phyloP scores from a whole-genome alignment of 2,113 vertebrate species.

The Petroica traversi region DNA sequence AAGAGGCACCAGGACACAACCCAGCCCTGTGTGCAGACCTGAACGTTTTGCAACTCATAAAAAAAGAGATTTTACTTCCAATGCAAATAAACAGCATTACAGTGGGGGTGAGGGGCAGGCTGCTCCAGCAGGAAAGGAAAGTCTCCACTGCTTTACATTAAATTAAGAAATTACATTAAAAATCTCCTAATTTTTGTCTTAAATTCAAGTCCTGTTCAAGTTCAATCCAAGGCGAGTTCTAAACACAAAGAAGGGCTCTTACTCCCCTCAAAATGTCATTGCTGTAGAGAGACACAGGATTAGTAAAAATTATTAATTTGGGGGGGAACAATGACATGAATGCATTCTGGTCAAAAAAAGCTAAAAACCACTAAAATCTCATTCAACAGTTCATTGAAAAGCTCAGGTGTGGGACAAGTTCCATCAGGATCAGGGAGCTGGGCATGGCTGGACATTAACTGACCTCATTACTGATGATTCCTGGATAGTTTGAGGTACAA shows the following conservation, averaged over 20 bases:
- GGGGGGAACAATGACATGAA: background rate
- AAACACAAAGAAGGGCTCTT: background rate
- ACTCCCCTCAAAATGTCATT: background rate
- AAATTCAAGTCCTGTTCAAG: background rate
- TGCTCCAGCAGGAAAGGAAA: background rate
- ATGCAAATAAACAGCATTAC: background rate
- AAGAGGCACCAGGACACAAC: accelerated
- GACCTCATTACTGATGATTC: background rate
- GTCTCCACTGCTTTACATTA: background rate
- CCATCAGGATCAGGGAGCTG: background rate
- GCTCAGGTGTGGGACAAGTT: background rate
- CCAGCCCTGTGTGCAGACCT: background rate
- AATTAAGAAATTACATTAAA: too few species aligned
- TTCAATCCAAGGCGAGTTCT: background rate
- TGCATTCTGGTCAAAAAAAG: background rate
- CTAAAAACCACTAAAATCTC: background rate
- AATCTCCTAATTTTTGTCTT: background rate
- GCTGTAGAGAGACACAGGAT: background rate
- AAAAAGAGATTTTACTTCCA: background rate
- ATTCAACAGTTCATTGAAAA: background rate
- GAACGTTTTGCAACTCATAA: background rate
- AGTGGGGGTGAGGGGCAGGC: background rate
- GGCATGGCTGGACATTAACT: background rate
- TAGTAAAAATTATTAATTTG: background rate
- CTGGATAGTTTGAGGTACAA: background rate